Evolutionary conservation across 2,888 invertebrate genomes (phyloP), one percentile per base, ranked within the genome.

Genomic region (Troides oblongomaculatus): DNA sequence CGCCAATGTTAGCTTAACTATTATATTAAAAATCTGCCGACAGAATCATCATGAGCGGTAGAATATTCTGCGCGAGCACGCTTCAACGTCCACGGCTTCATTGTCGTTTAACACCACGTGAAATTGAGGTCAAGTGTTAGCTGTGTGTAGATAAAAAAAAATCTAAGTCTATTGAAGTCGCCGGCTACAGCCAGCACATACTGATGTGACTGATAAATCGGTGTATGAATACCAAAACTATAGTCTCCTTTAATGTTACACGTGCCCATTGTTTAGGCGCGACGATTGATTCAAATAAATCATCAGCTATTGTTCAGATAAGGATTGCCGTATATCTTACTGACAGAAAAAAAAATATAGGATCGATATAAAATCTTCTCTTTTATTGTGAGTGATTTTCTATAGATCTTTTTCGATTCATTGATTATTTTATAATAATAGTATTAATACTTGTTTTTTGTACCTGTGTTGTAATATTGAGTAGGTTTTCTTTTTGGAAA

Each of bases 261-360:
- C 65, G 65, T 65, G 65, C 65, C 58, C 46, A 25, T 65, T 59
- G 59, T 59, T 65, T 65, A n/a, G 59, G 65, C 65, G 50, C 65
- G 25, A 25, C n/a, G 25, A 60, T 30, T 36, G 23, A 46, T 65
- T 43, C 65, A 10, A n/a, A 65, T 59, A 59, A 65, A 65, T 65
- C 59, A 65, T n/a, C 21, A 57, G 17, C 14, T 39, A 59, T 59
- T 65, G 65, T 65, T 59, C 58, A 65, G 65, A 64, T 65, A 65
- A 46, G 46, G 36, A 43, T n/a, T 17, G 30, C 59, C 4, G n/a
- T 60, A 58, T 23, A 58, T 58, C 57, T 18, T 14, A 25, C 53
- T 50, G 6, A 18, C 18, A 12, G 18, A 2, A 5, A n/a, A 53
- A 53, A 53, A 53, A 7, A n/a, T 53, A 53, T 12, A 53, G 53